These are phyloP conservation scores for Athene noctua DNA, from an alignment of 2,113 vertebrate species.

Conservation along the genomic window DNA sequence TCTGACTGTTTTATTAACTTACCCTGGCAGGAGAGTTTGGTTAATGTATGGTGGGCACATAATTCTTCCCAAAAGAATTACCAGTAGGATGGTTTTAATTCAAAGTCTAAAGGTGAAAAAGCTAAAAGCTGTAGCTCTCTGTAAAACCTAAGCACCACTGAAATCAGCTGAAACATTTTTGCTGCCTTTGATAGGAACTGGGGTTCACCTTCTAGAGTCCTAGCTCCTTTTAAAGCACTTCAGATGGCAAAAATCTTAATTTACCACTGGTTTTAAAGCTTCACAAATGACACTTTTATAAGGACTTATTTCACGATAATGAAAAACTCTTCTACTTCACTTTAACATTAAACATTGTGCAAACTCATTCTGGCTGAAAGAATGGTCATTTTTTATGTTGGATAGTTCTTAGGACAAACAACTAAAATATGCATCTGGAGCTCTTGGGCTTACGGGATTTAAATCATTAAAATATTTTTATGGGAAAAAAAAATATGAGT, in stretches of 20 bases:
- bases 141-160: not conserved
- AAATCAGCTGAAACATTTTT: not conserved
- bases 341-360: not conserved
- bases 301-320: not conserved
- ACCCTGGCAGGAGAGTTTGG: not conserved
- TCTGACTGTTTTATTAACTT: not conserved
- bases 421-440: conserved; percentile 55
- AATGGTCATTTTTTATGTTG: not conserved
- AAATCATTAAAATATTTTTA: conserved; percentile 53
- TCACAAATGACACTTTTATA: not conserved
- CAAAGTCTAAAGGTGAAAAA: not conserved
- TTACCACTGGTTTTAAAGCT: not conserved
- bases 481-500: conserved; percentile 22
- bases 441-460: conserved; percentile 43
- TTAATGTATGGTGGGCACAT: not conserved
- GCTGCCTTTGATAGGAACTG: not conserved
- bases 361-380: conserved; percentile 26
- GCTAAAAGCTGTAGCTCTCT: not conserved
- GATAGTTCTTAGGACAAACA: conserved; percentile 43
- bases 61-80: not conserved
- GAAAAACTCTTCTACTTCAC: not conserved
- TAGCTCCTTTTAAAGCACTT: not conserved
- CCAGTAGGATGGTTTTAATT: not conserved
- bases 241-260: not conserved
- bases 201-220: not conserved